Percentiles rank a stretch among this genome's conserved stretches.
Conservation (phyloP, 2,888 invertebrate genomes). For the Xylocampa areola region DNA sequence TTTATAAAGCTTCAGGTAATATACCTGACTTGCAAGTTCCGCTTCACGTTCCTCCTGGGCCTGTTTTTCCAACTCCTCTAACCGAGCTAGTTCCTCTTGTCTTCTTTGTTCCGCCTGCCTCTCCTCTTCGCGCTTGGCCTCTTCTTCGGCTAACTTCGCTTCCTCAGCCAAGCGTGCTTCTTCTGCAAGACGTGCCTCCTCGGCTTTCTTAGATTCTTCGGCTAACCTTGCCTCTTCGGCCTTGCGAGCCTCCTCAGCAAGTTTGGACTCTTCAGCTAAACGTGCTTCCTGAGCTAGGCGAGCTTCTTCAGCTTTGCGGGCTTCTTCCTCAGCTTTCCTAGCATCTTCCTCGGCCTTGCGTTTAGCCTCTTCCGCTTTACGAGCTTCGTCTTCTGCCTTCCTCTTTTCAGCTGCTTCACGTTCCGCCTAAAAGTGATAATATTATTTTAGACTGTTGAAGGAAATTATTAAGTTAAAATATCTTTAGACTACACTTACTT, state of each 20-base stretch:
- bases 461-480: conserved; percentile 6
- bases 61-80: conserved; percentile 90
- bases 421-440: conserved; percentile 68
- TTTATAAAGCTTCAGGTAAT: background rate
- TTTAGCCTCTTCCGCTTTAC: conserved; percentile 86
- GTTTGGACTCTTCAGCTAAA: conserved; percentile 72
- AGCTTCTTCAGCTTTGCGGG: conserved; percentile 83
- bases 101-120: conserved; percentile 87
- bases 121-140: conserved; percentile 85
- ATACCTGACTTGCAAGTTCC: conserved; percentile 91
- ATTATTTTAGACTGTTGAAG: background rate
- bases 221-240: conserved; percentile 83
- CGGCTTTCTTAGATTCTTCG: conserved; percentile 82
- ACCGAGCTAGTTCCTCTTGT: conserved; percentile 88
- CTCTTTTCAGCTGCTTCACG: conserved; percentile 85
- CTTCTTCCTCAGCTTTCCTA: conserved; percentile 85
- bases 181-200: conserved; percentile 82
- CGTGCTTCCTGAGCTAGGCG: conserved; percentile 82
- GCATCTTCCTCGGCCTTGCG: conserved; percentile 87
- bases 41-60: conserved; percentile 91
- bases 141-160: conserved; percentile 85
- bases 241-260: conserved; percentile 78
- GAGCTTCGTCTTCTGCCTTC: conserved; percentile 89
- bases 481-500: no score
- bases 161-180: conserved; percentile 80